phyloP scores from a whole-genome alignment of 1,140 invertebrate genomes.

The Macrostomum lignano region DNA sequence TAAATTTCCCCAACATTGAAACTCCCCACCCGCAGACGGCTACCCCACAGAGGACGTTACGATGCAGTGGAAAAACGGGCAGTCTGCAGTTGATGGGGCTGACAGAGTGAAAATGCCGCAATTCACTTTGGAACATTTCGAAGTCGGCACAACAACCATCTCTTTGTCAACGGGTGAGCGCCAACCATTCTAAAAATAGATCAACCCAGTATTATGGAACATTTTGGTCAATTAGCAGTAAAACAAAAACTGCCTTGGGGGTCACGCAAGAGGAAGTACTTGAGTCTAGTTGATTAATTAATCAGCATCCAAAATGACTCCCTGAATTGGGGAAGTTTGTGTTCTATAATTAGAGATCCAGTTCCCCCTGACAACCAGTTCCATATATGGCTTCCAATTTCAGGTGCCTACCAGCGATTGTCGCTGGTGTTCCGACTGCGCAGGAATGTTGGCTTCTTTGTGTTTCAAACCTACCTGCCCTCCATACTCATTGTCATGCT shows the following conservation, averaged over 20 bases:
- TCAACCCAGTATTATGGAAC: not conserved
- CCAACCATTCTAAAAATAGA: conserved; percentile 6
- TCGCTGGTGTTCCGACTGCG: conserved; percentile 53
- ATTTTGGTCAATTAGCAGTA: not conserved
- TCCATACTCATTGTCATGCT: conserved; percentile 53
- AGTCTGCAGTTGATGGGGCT: conserved; percentile 52
- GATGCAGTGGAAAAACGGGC: conserved; percentile 59
- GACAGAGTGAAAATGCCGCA: conserved; percentile 73
- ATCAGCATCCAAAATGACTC: too few relatives aligned
- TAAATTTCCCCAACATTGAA: too few relatives aligned
- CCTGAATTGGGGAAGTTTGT: too few relatives aligned
- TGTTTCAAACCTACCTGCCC: conserved; percentile 51
- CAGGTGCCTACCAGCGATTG: conserved; percentile 48
- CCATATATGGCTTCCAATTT: conserved; percentile 7
- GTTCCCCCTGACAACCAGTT: not conserved
- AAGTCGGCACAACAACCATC: conserved; percentile 63
- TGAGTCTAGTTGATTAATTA: too few relatives aligned
- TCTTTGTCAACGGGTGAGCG: conserved; percentile 51
- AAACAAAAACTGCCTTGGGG: too few relatives aligned
- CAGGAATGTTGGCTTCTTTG: conserved; percentile 49
- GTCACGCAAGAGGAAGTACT: too few relatives aligned
- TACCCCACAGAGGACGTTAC: conserved; percentile 80
- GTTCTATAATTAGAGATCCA: too few relatives aligned
- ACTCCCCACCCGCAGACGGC: too few relatives aligned
- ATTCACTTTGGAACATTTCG: conserved; percentile 69